These are phyloP conservation scores for Umimayanthus chanpuru DNA, from an alignment of 92 coral and sea anemone genomes.

Conservation along the genomic window DNA sequence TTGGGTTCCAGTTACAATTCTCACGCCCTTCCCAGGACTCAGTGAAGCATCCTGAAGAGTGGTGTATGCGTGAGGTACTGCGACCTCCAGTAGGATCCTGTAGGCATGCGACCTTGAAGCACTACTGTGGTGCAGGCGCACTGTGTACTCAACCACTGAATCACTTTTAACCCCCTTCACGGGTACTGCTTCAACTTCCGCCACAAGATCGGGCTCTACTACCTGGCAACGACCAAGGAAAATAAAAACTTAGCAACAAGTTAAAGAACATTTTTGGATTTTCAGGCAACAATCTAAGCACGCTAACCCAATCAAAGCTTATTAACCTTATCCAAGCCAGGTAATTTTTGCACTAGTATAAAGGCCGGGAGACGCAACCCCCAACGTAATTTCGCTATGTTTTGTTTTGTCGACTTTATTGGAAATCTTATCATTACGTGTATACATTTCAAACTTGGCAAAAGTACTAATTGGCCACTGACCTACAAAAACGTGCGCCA, in stretches of 20 bases:
- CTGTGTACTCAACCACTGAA: constrained; percentile 60
- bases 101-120: constrained; percentile 77
- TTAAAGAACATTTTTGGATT: constrained; percentile 8
- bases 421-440: no score
- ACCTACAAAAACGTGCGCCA: no score
- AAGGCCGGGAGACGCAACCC: no score
- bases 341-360: no score
- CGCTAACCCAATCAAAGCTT: no score
- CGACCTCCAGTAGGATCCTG: constrained; percentile 76
- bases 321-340: background rate
- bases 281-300: background rate
- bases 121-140: constrained; percentile 56
- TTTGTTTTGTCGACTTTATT: no score
- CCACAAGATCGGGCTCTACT: constrained; percentile 75
- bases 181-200: constrained; percentile 52
- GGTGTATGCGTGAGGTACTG: constrained; percentile 69
- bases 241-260: background rate
- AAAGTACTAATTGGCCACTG: no score
- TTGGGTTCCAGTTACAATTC: constrained; percentile 64
- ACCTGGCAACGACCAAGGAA: constrained; percentile 53
- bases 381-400: no score
- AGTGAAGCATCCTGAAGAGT: constrained; percentile 40
- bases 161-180: constrained; percentile 56
- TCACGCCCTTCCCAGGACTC: constrained; percentile 35
- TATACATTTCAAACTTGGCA: no score